Conservation (phyloP, 1,140 invertebrate genomes). For the Achroia grisella region DNA sequence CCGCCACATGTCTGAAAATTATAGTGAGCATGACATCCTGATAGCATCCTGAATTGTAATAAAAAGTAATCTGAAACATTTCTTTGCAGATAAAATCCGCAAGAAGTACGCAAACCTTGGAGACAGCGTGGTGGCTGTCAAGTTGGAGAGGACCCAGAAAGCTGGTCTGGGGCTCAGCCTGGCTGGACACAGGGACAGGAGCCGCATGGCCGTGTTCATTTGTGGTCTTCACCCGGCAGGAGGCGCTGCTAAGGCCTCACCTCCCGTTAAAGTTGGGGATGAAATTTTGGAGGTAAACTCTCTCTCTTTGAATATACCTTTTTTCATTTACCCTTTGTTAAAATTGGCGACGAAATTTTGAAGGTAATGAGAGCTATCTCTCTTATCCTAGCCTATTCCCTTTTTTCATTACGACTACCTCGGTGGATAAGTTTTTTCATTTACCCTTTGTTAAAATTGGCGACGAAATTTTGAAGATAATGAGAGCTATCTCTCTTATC, state of each 20-base stretch:
- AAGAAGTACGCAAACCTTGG: constrained; percentile 91
- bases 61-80: neutral
- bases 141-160: constrained; percentile 78
- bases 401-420: neutral
- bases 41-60: too few species aligned
- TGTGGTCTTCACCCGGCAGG: constrained; percentile 95
- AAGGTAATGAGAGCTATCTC: too few species aligned
- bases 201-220: constrained; percentile 96
- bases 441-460: too few species aligned
- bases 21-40: too few species aligned
- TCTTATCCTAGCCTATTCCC: neutral
- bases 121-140: constrained; percentile 79
- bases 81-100: constrained; percentile 86
- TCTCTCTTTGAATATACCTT: neutral
- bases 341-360: too few species aligned
- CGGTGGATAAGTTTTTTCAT: neutral
- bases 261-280: constrained; percentile 90
- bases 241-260: constrained; percentile 81
- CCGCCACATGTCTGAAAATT: too few species aligned
- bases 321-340: too few species aligned
- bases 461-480: too few species aligned
- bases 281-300: constrained; percentile 80
- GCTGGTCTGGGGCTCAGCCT: constrained; percentile 90
- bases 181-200: constrained; percentile 94
- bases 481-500: neutral